These are phyloP conservation scores for Ctenoplectra terminalis DNA, from an alignment of 1,140 invertebrate genomes.

Conservation along the genomic window DNA sequence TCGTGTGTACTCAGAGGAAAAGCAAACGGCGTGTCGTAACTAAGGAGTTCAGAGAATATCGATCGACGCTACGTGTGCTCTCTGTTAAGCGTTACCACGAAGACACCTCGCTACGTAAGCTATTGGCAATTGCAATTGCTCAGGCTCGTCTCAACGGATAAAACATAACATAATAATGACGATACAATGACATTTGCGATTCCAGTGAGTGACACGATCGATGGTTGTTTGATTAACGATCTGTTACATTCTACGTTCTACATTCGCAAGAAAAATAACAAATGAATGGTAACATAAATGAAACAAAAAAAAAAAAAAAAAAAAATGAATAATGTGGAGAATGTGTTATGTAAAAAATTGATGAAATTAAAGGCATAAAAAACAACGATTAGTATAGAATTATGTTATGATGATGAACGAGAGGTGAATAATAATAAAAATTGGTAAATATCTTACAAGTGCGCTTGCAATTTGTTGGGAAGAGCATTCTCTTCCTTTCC, in stretches of 20 bases:
- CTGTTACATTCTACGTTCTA: slow-evolving; percentile 59
- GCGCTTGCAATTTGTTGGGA: slow-evolving; percentile 87
- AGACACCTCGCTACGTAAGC: slow-evolving; percentile 24
- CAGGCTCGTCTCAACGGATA: slow-evolving; percentile 17
- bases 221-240: slow-evolving; percentile 28
- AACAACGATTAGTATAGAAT: slow-evolving; percentile 47
- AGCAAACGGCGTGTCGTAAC: slow-evolving; percentile 43
- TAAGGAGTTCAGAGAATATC: slow-evolving; percentile 37
- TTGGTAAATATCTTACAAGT: slow-evolving; percentile 86
- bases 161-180: neutral
- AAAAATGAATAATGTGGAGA: neutral
- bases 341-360: slow-evolving; percentile 19
- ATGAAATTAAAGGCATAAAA: slow-evolving; percentile 26
- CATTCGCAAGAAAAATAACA: slow-evolving; percentile 49
- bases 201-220: slow-evolving; percentile 54
- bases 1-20: slow-evolving; percentile 65
- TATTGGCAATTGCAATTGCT: slow-evolving; percentile 28
- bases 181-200: slow-evolving; percentile 25
- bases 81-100: slow-evolving; percentile 27
- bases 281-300: slow-evolving; percentile 50
- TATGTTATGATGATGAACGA: slow-evolving; percentile 54
- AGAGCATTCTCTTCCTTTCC: slow-evolving; percentile 88
- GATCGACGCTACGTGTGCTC: slow-evolving; percentile 27
- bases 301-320: slow-evolving; percentile 14
- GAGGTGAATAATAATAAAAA: slow-evolving; percentile 80